Evolutionary conservation across 2,888 invertebrate genomes (phyloP), one percentile per base, ranked within the genome.

Genomic region (Idaea aversata): DNA sequence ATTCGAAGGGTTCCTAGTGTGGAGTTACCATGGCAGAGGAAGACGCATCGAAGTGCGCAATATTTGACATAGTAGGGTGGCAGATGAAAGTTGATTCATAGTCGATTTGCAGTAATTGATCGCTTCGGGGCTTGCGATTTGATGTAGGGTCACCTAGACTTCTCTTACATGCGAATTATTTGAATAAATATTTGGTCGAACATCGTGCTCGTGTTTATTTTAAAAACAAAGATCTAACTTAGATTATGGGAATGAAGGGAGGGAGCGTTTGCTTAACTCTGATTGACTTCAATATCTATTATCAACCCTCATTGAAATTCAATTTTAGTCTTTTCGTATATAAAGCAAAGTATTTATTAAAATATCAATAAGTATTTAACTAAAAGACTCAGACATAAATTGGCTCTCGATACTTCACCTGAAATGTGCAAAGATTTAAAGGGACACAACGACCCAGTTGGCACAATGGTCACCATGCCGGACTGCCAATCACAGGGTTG

Each of bases 41-140:
- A 47, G 65, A 74, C 73, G 65, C 74, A 75, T 72, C 72, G 69
- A 77, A 79, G 73, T 79, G 81, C 76, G 77, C 78, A 80, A 81
- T 83, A 81, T 80, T 80, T 72, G 71, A 79, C 77, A 77, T 75
- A 73, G 71, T 75, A 78, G 85, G 80, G 84, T 78, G 79, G 75
- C 72, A 74, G 78, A 81, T 82, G 84, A 81, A 83, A 83, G 84
- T 82, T 82, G 82, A 85, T 85, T 84, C 83, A 78, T 79, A 80
- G 85, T 85, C 84, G 83, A 85, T 85, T 86, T 79, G 80, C 78
- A 81, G 85, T 87, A 87, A 87, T 87, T 86, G 87, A 86, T 85
- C 85, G 85, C 86, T 77, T 72, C 76, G 76, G 83, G 87, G 78
- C 75, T 66, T 70, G 74, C 68, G 70, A 72, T 67, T 70, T 65